These are phyloP conservation scores for Diabrotica balteata DNA, from an alignment of 2,888 invertebrate genomes.

Conservation along the genomic window DNA sequence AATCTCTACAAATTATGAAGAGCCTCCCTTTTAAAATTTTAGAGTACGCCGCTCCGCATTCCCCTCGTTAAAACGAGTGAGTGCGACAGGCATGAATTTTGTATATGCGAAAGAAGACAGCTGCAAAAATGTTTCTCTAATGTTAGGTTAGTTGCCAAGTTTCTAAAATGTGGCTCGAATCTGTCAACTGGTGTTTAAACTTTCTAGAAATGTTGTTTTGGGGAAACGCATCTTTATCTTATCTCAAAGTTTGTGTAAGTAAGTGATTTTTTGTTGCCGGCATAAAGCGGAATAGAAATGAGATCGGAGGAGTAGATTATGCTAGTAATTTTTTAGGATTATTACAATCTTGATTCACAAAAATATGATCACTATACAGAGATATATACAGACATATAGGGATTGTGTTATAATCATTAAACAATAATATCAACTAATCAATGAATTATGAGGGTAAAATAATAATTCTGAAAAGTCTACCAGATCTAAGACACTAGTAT, in stretches of 20 bases:
- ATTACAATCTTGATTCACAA: no score
- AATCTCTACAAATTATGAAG: no score
- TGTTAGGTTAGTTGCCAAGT: constrained; percentile 18
- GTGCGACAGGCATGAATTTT: constrained; percentile 43
- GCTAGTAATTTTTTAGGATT: not conserved
- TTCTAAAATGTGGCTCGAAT: constrained; percentile 36
- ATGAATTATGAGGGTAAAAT: no score
- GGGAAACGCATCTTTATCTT: constrained; percentile 16
- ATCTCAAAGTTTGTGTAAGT: constrained; percentile 10
- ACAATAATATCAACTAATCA: no score
- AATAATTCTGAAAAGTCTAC: no score
- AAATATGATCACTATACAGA: no score
- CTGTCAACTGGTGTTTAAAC: constrained; percentile 36
- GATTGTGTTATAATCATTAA: no score
- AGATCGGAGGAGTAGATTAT: no score
- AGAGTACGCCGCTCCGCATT: not conserved
- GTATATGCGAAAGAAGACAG: constrained; percentile 45
- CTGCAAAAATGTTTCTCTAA: constrained; percentile 45
- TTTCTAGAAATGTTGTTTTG: constrained; percentile 24
- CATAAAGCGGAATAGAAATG: no score
- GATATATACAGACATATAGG: no score
- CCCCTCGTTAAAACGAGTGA: constrained; percentile 13
- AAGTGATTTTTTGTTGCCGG: not conserved
- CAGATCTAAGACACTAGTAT: no score
- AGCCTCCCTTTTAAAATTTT: not conserved